Evolutionary conservation across 1,140 invertebrate species (phyloP).

Genomic region (Conus ventricosus): DNA sequence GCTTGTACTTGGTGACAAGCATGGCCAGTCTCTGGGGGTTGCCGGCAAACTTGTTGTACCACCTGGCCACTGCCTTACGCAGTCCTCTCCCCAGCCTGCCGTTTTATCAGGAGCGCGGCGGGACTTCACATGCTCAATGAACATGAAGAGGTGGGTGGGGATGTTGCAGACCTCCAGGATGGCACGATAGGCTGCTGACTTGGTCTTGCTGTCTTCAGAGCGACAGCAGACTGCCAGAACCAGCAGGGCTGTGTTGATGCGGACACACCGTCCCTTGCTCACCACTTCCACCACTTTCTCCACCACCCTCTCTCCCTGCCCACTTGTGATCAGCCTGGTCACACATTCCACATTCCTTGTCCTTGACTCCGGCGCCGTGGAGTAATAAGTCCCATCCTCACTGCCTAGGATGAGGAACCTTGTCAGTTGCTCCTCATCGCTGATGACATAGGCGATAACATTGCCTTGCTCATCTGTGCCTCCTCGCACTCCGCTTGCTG

Average conservation of each 20-base stretch:
- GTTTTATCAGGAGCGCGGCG: conserved; percentile 30
- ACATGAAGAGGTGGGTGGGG: conserved; percentile 74
- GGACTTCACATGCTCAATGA: conserved; percentile 64
- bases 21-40: conserved; percentile 79
- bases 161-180: conserved; percentile 69
- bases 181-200: neutral
- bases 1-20: conserved; percentile 80
- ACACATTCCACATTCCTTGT: neutral
- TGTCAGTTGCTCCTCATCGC: neutral
- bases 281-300: neutral
- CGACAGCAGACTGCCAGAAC: conserved; percentile 17
- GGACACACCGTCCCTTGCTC: neutral
- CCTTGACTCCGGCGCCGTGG: neutral
- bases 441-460: neutral
- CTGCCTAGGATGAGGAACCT: conserved; percentile 3
- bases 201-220: neutral
- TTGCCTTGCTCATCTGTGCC: neutral
- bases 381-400: neutral
- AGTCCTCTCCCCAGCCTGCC: conserved; percentile 79
- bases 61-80: conserved; percentile 78
- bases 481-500: too few species aligned
- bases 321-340: neutral
- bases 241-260: neutral
- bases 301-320: conserved; percentile 22
- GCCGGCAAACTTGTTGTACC: conserved; percentile 78